phyloP scores from a whole-genome alignment of 64 coral and sea anemone species.

The Actinia equina region DNA sequence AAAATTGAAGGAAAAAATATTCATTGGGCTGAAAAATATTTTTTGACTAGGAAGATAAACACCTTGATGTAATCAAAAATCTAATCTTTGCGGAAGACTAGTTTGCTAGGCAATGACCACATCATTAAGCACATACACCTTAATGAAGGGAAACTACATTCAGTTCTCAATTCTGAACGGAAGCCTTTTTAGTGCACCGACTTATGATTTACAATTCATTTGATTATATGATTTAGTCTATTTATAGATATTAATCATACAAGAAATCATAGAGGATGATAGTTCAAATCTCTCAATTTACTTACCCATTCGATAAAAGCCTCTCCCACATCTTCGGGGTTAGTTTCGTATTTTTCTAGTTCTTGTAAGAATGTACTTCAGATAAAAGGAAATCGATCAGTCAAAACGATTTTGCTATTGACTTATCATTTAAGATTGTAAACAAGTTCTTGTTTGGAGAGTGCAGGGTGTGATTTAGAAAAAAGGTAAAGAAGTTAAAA shows the following conservation, averaged over 20 bases:
- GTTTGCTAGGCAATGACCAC: background rate
- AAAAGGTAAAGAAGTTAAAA: background rate
- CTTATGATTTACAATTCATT: background rate
- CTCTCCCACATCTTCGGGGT: slow-evolving; percentile 94
- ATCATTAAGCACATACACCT: background rate
- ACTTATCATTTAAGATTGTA: background rate
- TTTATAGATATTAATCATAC: background rate
- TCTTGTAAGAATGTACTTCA: slow-evolving; percentile 80
- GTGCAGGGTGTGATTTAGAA: background rate
- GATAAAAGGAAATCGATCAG: background rate
- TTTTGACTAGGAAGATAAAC: no score
- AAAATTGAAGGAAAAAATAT: no score
- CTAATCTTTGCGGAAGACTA: no score
- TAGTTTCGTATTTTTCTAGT: slow-evolving; percentile 91
- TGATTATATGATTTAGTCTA: background rate
- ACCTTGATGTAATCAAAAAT: no score
- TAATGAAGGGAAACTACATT: background rate
- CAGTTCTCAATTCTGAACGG: background rate
- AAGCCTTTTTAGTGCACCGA: background rate
- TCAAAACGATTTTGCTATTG: background rate
- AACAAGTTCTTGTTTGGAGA: background rate
- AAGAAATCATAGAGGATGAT: background rate
- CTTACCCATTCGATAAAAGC: slow-evolving; percentile 94
- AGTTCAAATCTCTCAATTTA: background rate
- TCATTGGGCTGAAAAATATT: no score